Conservation (phyloP, 2,797 vertebrate species). For the Myiotriccus ornatus region DNA sequence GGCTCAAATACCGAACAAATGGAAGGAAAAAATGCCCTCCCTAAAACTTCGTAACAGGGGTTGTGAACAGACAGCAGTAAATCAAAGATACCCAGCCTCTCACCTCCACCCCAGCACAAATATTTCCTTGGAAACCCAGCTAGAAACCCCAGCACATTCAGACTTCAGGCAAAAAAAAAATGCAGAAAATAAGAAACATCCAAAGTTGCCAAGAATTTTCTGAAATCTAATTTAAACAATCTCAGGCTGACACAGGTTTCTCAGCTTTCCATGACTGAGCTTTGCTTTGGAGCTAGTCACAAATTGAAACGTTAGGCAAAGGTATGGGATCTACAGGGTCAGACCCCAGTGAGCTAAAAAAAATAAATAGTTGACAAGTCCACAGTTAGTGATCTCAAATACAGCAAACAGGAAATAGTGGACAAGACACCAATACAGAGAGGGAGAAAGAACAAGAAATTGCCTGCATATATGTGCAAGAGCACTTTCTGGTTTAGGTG, state of each 20-base stretch:
- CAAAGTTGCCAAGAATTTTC: not conserved
- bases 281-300: not conserved
- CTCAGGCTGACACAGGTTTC: not conserved
- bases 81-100: not conserved
- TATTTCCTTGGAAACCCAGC: not conserved
- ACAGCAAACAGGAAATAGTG: not conserved
- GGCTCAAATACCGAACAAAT: not conserved
- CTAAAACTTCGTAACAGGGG: not conserved
- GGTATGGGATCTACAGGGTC: not conserved
- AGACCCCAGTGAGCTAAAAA: not conserved
- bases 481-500: not conserved
- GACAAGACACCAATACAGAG: not conserved
- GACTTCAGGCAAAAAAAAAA: not conserved
- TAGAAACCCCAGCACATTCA: not conserved
- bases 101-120: not conserved
- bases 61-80: not conserved
- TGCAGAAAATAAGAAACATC: not conserved
- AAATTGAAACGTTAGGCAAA: not conserved
- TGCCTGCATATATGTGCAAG: accelerated
- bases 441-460: not conserved
- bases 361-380: not conserved
- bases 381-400: not conserved
- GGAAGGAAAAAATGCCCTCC: not conserved
- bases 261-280: not conserved
- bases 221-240: not conserved